These are phyloP conservation scores for Oryctes rhinoceros DNA, from an alignment of 1,140 invertebrate species.

Conservation along the genomic window DNA sequence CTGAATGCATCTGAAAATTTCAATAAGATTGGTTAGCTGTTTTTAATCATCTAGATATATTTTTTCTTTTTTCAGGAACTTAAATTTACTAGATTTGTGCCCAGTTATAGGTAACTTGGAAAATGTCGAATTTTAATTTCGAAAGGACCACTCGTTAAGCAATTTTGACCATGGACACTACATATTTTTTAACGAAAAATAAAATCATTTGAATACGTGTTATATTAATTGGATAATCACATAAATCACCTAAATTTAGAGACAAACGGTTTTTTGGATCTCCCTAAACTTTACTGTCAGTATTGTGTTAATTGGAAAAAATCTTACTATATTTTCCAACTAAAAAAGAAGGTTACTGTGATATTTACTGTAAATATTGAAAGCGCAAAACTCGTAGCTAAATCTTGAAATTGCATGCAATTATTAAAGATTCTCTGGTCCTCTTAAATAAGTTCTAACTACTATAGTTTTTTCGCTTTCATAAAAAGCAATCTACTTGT, in stretches of 20 bases:
- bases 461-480: background rate
- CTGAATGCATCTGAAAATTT: too few relatives aligned
- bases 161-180: background rate
- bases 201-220: background rate
- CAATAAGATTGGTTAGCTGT: too few relatives aligned
- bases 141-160: background rate
- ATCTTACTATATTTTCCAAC: background rate
- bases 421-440: too few relatives aligned
- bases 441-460: too few relatives aligned
- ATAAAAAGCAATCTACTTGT: slow-evolving; percentile 22
- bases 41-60: too few relatives aligned
- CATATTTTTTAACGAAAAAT: background rate
- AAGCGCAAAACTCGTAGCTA: slow-evolving; percentile 90
- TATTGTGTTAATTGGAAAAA: background rate
- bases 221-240: slow-evolving; percentile 1
- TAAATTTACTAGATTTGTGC: too few relatives aligned
- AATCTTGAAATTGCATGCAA: too few relatives aligned
- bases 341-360: background rate
- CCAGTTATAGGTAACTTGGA: too few relatives aligned
- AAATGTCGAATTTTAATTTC: too few relatives aligned
- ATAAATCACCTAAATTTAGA: slow-evolving; percentile 11
- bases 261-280: slow-evolving; percentile 16
- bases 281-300: too few relatives aligned
- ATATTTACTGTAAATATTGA: background rate
- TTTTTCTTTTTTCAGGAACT: too few relatives aligned